Conservation (phyloP, 2,888 invertebrate species). For the Hetaerina titia region DNA sequence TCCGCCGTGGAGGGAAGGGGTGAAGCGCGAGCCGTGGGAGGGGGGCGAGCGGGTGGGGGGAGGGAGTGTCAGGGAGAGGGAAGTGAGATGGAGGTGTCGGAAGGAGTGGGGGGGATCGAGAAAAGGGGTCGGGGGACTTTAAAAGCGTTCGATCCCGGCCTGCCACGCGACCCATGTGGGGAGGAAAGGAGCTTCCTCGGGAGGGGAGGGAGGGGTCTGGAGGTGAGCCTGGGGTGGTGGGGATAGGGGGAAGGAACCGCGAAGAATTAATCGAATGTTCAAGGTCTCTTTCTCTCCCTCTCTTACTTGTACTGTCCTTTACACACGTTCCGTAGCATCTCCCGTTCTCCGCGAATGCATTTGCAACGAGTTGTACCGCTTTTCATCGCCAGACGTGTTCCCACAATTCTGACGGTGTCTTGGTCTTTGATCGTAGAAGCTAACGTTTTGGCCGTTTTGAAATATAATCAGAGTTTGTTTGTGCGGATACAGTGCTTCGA, state of each 20-base stretch:
- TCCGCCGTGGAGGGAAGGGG: not conserved
- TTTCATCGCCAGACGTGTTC: no score
- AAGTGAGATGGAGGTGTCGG: constrained; percentile 22
- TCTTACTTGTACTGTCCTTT: not conserved
- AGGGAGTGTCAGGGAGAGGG: not conserved
- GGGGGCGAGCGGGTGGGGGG: not conserved
- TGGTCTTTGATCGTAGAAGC: no score
- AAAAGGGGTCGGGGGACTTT: not conserved
- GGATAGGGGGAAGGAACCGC: constrained; percentile 3
- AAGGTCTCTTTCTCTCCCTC: not conserved
- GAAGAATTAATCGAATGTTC: constrained; percentile 41
- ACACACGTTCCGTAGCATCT: not conserved
- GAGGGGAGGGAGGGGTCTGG: not conserved
- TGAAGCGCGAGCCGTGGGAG: not conserved
- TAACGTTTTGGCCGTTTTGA: no score
- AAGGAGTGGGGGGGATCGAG: not conserved
- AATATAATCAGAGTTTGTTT: no score
- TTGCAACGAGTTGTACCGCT: not conserved
- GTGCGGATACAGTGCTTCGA: not conserved
- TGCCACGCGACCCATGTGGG: constrained; percentile 63
- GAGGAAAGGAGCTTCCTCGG: constrained; percentile 18
- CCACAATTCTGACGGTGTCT: no score
- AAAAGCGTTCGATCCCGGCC: constrained; percentile 44
- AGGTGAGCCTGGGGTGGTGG: not conserved
- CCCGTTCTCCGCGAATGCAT: not conserved